A percentile compares a stretch with the other conserved stretches of the same genome.
phyloP scores from a whole-genome alignment of 2,797 vertebrate genomes.

The Pterois miles region DNA sequence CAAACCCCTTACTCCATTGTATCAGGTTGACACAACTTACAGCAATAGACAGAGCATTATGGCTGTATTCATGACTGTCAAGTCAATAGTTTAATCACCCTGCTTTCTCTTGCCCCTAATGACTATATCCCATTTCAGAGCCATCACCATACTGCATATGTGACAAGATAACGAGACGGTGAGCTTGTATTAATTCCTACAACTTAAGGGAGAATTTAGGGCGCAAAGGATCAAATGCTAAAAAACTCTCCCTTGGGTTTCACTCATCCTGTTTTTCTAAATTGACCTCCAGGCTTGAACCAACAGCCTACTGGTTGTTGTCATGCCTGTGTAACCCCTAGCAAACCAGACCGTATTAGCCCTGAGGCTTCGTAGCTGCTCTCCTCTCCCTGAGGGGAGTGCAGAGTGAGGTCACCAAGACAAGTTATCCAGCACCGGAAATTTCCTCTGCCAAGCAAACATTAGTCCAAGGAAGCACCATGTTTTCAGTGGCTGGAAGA shows the following conservation, averaged over 20 bases:
- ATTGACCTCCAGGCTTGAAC: neutral
- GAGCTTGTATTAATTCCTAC: neutral
- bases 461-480: constrained; percentile 22
- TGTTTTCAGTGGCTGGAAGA: constrained; percentile 40
- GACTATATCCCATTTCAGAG: constrained; percentile 5
- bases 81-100: neutral
- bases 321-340: neutral
- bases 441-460: constrained; percentile 45
- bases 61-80: neutral
- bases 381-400: constrained; percentile 45
- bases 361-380: constrained; percentile 18
- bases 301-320: neutral
- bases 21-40: neutral
- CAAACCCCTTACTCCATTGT: neutral
- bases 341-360: neutral
- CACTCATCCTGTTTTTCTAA: neutral
- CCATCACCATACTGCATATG: neutral
- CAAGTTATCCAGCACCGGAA: constrained; percentile 49
- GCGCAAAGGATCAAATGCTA: neutral
- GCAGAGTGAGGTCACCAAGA: constrained; percentile 45
- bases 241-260: neutral
- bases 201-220: neutral
- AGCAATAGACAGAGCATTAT: neutral
- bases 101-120: neutral
- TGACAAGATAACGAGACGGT: constrained; percentile 13